Percentiles rank a stretch among this genome's conserved stretches.
These are phyloP conservation scores for Oncorhynchus nerka DNA, from an alignment of 2,113 vertebrate species.

Conservation along the genomic window DNA sequence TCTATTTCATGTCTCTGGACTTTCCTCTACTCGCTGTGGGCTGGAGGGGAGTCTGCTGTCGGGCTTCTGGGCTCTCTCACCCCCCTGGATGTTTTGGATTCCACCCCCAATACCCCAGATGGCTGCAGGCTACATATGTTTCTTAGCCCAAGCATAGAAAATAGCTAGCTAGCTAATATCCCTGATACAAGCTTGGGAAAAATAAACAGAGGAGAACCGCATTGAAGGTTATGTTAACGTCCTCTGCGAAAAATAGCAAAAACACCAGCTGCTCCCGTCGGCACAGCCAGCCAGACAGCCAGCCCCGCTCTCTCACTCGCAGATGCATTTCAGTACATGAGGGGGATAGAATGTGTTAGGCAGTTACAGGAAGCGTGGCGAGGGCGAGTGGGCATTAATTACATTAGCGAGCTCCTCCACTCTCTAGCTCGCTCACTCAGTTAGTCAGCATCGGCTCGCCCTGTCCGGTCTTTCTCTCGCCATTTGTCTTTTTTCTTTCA, in stretches of 20 bases:
- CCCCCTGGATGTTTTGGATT: neutral
- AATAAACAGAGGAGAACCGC: neutral
- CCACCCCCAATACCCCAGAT: neutral
- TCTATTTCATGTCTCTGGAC: neutral
- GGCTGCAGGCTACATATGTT: neutral
- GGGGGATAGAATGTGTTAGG: conserved; percentile 11
- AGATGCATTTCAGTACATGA: neutral
- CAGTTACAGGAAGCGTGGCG: conserved; percentile 26
- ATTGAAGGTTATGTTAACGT: neutral
- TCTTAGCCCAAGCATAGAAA: neutral
- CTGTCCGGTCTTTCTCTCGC: neutral
- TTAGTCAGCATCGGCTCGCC: neutral
- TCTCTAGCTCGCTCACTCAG: conserved; percentile 17
- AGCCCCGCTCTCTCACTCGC: neutral
- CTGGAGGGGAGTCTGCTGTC: conserved; percentile 8
- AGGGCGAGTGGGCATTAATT: conserved; percentile 36
- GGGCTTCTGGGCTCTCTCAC: neutral
- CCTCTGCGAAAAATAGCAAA: neutral
- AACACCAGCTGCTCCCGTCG: conserved; percentile 10
- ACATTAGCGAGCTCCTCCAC: conserved; percentile 30
- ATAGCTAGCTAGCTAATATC: neutral
- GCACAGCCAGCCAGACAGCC: neutral
- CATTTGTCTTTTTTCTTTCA: neutral
- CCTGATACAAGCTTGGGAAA: too few relatives aligned
- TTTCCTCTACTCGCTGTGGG: neutral